Conservation (phyloP, 2,797 vertebrate genomes). For the Oryzias dopingdopingensis region DNA sequence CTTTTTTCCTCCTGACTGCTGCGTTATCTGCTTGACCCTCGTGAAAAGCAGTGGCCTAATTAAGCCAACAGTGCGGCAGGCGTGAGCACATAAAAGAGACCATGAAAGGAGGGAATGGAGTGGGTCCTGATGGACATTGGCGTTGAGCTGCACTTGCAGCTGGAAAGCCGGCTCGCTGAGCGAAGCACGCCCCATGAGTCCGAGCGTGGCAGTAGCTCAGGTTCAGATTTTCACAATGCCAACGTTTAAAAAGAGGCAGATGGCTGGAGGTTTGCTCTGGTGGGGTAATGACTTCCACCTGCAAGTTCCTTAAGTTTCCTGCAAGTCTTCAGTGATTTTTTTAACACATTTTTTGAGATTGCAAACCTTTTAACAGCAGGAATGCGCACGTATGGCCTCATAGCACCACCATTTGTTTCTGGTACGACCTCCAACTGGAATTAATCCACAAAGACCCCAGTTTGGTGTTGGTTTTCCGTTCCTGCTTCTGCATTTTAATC, state of each 20-base stretch:
- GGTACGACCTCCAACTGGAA: background rate
- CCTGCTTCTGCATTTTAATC: slow-evolving; percentile 22
- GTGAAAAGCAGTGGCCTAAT: slow-evolving; percentile 71
- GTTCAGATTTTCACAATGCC: background rate
- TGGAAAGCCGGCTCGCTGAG: slow-evolving; percentile 68
- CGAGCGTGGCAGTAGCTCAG: slow-evolving; percentile 28
- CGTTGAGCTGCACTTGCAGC: slow-evolving; percentile 69
- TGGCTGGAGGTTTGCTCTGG: slow-evolving; percentile 1
- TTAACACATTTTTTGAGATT: too few relatives aligned
- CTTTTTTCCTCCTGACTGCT: slow-evolving; percentile 43
- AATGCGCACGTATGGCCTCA: too few relatives aligned
- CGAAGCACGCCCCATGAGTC: slow-evolving; percentile 42
- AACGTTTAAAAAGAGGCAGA: slow-evolving; percentile 9
- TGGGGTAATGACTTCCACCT: slow-evolving; percentile 5
- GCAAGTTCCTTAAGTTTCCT: background rate
- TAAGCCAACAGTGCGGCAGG: slow-evolving; percentile 71
- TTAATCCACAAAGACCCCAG: slow-evolving; percentile 4
- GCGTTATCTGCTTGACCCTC: slow-evolving; percentile 65
- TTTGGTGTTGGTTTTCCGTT: slow-evolving; percentile 22
- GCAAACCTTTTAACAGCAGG: too few relatives aligned
- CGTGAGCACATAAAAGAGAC: slow-evolving; percentile 77
- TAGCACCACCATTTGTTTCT: too few relatives aligned
- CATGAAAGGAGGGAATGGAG: slow-evolving; percentile 72
- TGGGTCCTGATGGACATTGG: slow-evolving; percentile 76
- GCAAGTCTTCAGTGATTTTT: background rate